phyloP scores from a whole-genome alignment of 2,797 vertebrate species.

The Luscinia luscinia region DNA sequence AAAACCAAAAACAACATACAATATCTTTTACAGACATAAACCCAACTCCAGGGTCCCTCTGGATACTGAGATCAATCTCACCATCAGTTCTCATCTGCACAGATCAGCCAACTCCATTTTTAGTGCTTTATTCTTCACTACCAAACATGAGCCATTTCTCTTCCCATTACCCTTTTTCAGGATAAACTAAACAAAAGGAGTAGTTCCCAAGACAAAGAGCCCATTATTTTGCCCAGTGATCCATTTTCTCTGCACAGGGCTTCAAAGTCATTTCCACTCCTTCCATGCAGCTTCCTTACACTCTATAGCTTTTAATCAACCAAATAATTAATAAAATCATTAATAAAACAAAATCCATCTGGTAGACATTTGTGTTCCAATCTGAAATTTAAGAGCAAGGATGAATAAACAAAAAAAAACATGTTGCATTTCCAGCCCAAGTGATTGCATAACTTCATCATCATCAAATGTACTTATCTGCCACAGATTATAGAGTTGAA shows the following conservation, averaged over 20 bases:
- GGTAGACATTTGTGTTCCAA: background rate
- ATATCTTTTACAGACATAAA: background rate
- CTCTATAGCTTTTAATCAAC: background rate
- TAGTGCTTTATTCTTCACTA: background rate
- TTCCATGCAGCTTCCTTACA: background rate
- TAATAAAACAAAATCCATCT: background rate
- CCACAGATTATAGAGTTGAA: background rate
- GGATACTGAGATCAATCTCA: background rate
- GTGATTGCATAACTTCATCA: background rate
- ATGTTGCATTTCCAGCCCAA: background rate
- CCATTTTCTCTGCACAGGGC: fast-evolving
- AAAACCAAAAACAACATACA: background rate
- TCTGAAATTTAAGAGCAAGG: background rate
- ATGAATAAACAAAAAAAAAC: background rate
- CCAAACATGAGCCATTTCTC: background rate
- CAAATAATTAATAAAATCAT: background rate
- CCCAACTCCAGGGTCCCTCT: background rate
- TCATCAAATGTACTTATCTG: background rate
- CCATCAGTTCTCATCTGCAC: background rate
- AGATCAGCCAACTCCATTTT: background rate
- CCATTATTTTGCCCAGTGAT: background rate
- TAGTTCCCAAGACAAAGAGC: background rate
- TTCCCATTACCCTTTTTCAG: background rate
- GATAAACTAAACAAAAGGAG: background rate
- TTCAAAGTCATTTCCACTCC: background rate